Percentiles rank a stretch among this genome's conserved stretches.
Evolutionary conservation across 2,797 vertebrate species (phyloP).

Genomic region (Eurystomus glaucurus): DNA sequence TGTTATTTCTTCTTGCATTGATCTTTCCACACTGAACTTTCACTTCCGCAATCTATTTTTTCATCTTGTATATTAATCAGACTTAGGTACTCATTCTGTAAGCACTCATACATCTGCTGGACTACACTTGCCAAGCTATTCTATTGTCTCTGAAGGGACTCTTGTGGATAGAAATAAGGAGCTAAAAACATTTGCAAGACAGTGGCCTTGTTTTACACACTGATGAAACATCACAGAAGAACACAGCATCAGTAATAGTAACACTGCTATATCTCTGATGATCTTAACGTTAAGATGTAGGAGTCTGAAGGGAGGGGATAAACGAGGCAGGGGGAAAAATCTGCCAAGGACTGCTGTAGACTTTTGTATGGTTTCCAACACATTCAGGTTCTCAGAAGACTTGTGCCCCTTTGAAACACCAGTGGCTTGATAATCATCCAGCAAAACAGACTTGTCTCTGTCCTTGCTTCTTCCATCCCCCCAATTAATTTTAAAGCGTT

Average conservation of each 20-base stretch:
- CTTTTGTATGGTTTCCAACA: background rate
- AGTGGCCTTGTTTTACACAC: background rate
- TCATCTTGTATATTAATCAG: background rate
- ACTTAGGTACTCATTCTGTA: background rate
- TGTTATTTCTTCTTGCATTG: background rate
- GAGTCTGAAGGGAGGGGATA: background rate
- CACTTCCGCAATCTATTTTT: background rate
- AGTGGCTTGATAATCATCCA: background rate
- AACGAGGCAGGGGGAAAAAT: background rate
- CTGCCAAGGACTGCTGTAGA: background rate
- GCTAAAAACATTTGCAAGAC: background rate
- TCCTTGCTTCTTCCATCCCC: background rate
- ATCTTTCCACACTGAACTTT: background rate
- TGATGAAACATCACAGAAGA: background rate
- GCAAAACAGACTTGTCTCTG: background rate
- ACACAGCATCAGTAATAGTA: background rate
- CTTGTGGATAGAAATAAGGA: background rate
- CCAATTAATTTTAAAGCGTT: background rate
- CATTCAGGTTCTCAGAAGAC: background rate
- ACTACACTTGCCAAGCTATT: background rate
- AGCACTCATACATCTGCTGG: background rate
- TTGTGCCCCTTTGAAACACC: background rate
- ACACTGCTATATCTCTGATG: background rate
- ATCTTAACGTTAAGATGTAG: background rate
- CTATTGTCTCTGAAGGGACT: background rate